These are phyloP conservation scores for Lasioglossum marginatum DNA, from an alignment of 2,888 invertebrate species.

Conservation along the genomic window DNA sequence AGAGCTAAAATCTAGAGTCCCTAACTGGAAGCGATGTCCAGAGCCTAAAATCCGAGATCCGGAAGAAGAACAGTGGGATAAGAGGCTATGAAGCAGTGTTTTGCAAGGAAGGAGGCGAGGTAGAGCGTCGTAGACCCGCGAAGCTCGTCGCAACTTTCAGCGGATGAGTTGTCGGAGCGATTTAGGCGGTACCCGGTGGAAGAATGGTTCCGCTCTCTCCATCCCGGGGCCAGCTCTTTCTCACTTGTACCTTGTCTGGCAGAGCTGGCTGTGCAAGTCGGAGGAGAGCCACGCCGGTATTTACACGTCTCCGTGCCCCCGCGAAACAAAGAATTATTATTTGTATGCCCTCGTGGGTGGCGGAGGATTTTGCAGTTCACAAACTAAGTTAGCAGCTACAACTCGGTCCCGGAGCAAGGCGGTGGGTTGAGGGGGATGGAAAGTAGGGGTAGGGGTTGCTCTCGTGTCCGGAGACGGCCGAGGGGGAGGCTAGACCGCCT, in stretches of 20 bases:
- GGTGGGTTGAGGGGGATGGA: slow-evolving; percentile 18
- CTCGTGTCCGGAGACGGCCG: slow-evolving; percentile 51
- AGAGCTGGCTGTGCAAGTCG: slow-evolving; percentile 60
- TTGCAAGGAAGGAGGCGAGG: slow-evolving; percentile 61
- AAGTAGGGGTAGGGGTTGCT: slow-evolving; percentile 34
- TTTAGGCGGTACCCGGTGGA: slow-evolving; percentile 81
- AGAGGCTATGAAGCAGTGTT: slow-evolving; percentile 60
- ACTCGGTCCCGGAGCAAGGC: slow-evolving; percentile 64
- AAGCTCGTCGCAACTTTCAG: slow-evolving; percentile 83
- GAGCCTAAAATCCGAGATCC: background rate
- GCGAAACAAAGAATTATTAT: slow-evolving; percentile 84
- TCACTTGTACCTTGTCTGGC: slow-evolving; percentile 64
- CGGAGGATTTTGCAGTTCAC: slow-evolving; percentile 83
- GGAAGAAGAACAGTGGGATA: slow-evolving; percentile 36
- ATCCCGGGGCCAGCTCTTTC: slow-evolving; percentile 53
- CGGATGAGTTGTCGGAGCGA: slow-evolving; percentile 84
- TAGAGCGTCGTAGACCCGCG: slow-evolving; percentile 79
- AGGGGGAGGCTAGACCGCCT: slow-evolving; percentile 28
- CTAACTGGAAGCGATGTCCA: background rate
- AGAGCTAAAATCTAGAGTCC: background rate
- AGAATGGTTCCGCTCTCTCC: slow-evolving; percentile 74
- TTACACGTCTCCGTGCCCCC: slow-evolving; percentile 81
- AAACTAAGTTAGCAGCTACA: slow-evolving; percentile 83
- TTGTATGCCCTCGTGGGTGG: slow-evolving; percentile 81
- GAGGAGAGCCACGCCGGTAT: slow-evolving; percentile 77